Conservation (phyloP, 2,888 invertebrate genomes). For the Eilema sororculum region DNA sequence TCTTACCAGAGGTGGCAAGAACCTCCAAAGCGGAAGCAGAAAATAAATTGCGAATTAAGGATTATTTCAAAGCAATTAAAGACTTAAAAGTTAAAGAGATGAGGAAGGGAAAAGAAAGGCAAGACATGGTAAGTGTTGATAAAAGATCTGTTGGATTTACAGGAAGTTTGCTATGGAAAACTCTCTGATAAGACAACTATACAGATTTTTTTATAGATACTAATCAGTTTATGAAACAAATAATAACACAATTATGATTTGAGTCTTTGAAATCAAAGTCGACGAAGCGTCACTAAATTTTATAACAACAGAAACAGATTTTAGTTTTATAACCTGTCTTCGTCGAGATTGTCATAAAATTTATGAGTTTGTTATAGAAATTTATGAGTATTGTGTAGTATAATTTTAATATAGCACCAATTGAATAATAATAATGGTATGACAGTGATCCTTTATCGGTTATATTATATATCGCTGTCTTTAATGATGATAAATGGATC, state of each 20-base stretch:
- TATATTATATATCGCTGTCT: not conserved
- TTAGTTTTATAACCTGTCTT: not conserved
- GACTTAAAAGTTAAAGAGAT: no score
- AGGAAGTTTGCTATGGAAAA: not conserved
- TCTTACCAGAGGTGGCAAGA: no score
- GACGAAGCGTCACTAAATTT: not conserved
- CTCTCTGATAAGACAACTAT: not conserved
- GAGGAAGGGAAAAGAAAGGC: no score
- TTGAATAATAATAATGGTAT: not conserved
- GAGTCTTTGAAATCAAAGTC: not conserved
- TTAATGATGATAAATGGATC: no score
- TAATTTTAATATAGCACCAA: not conserved
- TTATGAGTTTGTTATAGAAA: not conserved
- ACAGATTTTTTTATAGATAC: not conserved
- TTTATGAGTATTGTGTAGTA: not conserved
- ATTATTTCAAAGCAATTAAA: no score
- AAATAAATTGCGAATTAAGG: no score
- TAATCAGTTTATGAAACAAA: not conserved
- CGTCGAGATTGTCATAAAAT: not conserved
- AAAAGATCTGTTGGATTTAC: not conserved
- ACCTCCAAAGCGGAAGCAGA: no score
- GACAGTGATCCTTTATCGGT: not conserved
- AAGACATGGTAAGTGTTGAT: no score
- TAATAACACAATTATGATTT: no score
- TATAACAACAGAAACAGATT: not conserved